A percentile compares a stretch with the other conserved stretches of the same genome.
Evolutionary conservation across 2,888 invertebrate species (phyloP).

Genomic region (Microdon myrmicae): DNA sequence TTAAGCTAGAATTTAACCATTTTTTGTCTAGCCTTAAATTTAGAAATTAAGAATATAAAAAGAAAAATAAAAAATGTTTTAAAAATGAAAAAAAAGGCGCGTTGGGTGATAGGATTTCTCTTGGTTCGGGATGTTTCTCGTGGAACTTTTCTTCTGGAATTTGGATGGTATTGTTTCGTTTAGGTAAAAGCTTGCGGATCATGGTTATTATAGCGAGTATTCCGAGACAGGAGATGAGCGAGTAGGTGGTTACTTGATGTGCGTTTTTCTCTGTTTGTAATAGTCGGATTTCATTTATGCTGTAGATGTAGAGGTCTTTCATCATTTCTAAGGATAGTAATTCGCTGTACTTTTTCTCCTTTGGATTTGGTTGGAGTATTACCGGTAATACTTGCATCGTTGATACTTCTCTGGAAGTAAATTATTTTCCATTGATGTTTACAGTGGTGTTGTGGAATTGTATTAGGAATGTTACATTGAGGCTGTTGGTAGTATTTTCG

Average conservation of each 20-base stretch:
- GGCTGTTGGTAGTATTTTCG: constrained; percentile 10
- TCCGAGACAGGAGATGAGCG: constrained; percentile 3
- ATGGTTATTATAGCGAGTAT: constrained; percentile 1
- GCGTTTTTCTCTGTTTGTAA: constrained; percentile 9
- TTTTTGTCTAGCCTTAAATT: too few relatives aligned
- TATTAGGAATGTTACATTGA: constrained; percentile 16
- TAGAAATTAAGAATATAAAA: too few relatives aligned
- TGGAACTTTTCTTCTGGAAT: constrained; percentile 3
- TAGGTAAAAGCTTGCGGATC: constrained; percentile 1
- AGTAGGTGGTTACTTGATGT: constrained; percentile 7
- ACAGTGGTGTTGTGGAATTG: constrained; percentile 34
- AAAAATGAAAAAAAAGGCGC: too few relatives aligned
- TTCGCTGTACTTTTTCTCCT: constrained; percentile 18
- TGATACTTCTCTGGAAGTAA: constrained; percentile 20
- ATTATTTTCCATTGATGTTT: constrained; percentile 14
- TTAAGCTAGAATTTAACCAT: too few relatives aligned
- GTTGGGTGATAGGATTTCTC: constrained; percentile 3
- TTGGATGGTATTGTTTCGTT: constrained; percentile 6
- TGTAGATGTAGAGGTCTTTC: constrained; percentile 23
- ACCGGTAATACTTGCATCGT: constrained; percentile 12
- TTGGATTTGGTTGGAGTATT: constrained; percentile 23
- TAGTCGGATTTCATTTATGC: constrained; percentile 15
- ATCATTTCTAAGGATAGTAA: constrained; percentile 24
- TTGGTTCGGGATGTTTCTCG: neutral
- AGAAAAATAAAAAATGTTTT: too few relatives aligned